Evolutionary conservation across 2,797 vertebrate species (phyloP).

Genomic region (Mus caroli): DNA sequence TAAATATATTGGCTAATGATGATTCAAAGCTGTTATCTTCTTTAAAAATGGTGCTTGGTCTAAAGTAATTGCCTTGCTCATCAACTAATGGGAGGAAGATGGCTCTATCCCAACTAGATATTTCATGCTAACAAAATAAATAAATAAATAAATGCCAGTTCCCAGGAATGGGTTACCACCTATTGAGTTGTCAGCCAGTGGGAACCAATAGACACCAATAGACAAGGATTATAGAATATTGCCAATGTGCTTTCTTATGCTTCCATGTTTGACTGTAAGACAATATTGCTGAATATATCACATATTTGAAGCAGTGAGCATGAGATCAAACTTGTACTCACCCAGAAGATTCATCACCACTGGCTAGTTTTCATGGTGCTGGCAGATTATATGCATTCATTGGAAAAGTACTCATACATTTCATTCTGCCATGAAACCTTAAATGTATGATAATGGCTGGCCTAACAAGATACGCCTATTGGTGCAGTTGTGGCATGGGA

Average conservation of each 20-base stretch:
- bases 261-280: not conserved
- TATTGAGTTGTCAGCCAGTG: not conserved
- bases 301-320: not conserved
- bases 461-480: no score
- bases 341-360: not conserved
- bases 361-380: not conserved
- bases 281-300: not conserved
- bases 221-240: not conserved
- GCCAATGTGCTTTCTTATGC: not conserved
- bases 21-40: constrained; percentile 2
- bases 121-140: not conserved
- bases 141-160: not conserved
- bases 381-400: not conserved
- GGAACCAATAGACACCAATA: not conserved
- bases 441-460: not conserved
- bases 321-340: not conserved
- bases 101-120: not conserved
- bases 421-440: not conserved
- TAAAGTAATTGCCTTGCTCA: not conserved
- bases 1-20: not conserved
- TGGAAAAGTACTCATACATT: not conserved
- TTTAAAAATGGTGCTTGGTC: not conserved
- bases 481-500: not conserved
- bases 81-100: not conserved
- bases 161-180: not conserved